phyloP scores from a whole-genome alignment of 2,113 vertebrate species.

The Eublepharis macularius region DNA sequence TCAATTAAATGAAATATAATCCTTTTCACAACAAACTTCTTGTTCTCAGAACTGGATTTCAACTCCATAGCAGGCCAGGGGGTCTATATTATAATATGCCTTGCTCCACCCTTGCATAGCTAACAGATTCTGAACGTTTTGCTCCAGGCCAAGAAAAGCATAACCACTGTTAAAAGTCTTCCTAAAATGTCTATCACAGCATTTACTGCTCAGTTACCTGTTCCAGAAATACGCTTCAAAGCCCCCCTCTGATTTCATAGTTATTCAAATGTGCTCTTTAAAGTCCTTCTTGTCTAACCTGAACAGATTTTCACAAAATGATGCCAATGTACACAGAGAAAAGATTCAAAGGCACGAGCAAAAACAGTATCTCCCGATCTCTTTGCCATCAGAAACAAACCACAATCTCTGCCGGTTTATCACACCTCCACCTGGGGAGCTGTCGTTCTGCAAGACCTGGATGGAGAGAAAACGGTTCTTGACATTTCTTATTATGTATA shows the following conservation, averaged over 20 bases:
- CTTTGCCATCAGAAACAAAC: background rate
- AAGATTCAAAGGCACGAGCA: rapidly evolving
- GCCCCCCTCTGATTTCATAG: background rate
- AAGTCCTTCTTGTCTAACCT: rapidly evolving
- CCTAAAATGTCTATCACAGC: background rate
- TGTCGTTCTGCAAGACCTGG: constrained; percentile 11
- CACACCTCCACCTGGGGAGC: background rate
- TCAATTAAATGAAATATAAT: background rate
- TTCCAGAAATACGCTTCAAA: background rate
- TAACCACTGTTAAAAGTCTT: background rate
- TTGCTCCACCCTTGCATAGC: rapidly evolving
- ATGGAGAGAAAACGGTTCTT: constrained; percentile 37
- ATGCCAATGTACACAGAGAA: background rate
- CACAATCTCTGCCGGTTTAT: rapidly evolving
- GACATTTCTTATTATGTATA: constrained; percentile 58
- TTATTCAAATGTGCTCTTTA: background rate
- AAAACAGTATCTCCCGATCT: background rate
- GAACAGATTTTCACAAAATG: background rate
- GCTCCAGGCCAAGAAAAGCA: background rate
- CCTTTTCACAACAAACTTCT: background rate
- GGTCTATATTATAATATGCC: background rate
- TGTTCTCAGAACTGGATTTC: background rate
- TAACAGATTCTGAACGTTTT: background rate
- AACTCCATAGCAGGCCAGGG: background rate
- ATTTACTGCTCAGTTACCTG: background rate